Base-by-base conservation (phyloP, 2,888 invertebrate genomes). In the Piscicola geometra region DNA sequence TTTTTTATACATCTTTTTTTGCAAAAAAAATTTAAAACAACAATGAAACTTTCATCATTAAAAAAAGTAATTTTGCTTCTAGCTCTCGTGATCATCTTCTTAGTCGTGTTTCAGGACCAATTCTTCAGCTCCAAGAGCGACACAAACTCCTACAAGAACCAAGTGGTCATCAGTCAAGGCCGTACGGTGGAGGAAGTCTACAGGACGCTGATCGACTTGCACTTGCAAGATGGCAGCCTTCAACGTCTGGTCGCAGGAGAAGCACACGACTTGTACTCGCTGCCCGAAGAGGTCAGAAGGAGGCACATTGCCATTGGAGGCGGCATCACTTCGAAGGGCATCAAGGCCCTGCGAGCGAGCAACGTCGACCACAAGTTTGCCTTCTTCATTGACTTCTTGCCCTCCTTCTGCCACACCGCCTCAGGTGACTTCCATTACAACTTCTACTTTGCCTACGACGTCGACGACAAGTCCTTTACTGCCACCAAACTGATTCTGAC, bases 391-490 rank as follows among this genome's bases (percentile, higher is more conserved):
- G 50, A 76, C 12, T 75, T 80, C n/a, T 41, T 80, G 25, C 77
- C 78, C 12, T 78, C 79, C 18, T 79, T 80, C 52, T 80, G 80
- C 67, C 52, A 70, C 30, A 78, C 80, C 1, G 76, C 76, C 15
- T 74, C 52, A 30, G 28, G 52, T 1, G 71, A 72, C 3, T 79
- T 70, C 72, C n/a, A 71, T 21, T 80, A 80, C 68, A 72, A 76
- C 36, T 77, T 80, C 72, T 80, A 79, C 75, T 35, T 80, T 5
- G 79, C 78, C 36, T 78, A 77, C 56, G 80, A 80, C 41, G 3
- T 69, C 36, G 41, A 68, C 35, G 80, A 80, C 56, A 28, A 33
- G 15, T 41, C 76, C 75, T 78, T 80, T 36, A 36, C 73, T 0
- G 47, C 71, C 0, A n/a, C 15, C 2, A 25, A 35, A 21, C 64